These are phyloP conservation scores for Habrosyne pyritoides DNA, from an alignment of 2,888 invertebrate species.

Conservation along the genomic window DNA sequence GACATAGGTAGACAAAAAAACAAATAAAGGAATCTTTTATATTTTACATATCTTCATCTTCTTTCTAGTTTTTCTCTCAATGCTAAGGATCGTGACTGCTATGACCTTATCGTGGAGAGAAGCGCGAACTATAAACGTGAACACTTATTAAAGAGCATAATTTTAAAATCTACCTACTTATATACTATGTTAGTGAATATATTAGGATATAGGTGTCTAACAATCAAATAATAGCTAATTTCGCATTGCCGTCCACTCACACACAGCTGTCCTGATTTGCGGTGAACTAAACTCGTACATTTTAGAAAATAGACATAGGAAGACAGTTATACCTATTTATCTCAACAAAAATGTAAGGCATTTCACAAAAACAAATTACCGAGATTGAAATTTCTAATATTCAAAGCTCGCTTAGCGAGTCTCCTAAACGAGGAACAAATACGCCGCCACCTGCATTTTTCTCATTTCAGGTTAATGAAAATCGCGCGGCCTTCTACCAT, in stretches of 20 bases:
- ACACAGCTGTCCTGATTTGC: conserved; percentile 34
- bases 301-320: conserved; percentile 12
- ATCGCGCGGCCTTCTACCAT: conserved; percentile 54
- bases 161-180: no score
- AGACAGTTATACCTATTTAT: background rate
- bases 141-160: no score
- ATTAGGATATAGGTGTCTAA: no score
- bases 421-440: conserved; percentile 40
- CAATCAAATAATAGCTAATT: conserved; percentile 28
- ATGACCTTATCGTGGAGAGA: no score
- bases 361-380: conserved; percentile 10
- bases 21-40: no score
- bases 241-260: conserved; percentile 20
- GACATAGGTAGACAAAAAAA: no score
- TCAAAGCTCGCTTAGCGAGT: conserved; percentile 21
- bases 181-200: no score
- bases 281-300: conserved; percentile 17
- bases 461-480: conserved; percentile 78
- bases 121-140: no score
- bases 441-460: conserved; percentile 62
- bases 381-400: conserved; percentile 20
- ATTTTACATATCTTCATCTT: no score
- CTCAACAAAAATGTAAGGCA: conserved; percentile 3
- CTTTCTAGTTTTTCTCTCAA: no score
- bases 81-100: no score